Conservation (phyloP, 1,140 invertebrate genomes). For the Nylanderia fulva region DNA sequence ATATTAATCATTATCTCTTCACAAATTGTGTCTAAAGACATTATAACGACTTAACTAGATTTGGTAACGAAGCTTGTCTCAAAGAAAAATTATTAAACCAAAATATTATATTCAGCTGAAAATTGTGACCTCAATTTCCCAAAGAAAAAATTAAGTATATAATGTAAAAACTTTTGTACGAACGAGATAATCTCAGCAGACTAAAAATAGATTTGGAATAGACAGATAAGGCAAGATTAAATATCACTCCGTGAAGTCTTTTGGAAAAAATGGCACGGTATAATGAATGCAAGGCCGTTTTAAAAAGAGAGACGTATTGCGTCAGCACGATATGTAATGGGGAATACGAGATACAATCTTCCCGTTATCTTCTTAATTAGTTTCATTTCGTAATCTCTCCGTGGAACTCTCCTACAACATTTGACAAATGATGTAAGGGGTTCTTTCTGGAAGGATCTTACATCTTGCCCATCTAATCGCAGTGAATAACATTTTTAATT, state of each 20-base stretch:
- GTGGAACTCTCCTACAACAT: slow-evolving; percentile 70
- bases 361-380: slow-evolving; percentile 81
- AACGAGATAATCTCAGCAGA: slow-evolving; percentile 1
- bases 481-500: slow-evolving; percentile 81
- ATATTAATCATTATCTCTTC: neutral
- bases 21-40: neutral
- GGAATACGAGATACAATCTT: slow-evolving; percentile 69
- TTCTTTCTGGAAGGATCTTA: slow-evolving; percentile 63
- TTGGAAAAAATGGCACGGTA: slow-evolving; percentile 18
- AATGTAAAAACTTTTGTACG: neutral
- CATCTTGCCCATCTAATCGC: slow-evolving; percentile 72
- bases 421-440: slow-evolving; percentile 78
- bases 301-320: slow-evolving; percentile 55
- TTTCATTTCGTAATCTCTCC: slow-evolving; percentile 76
- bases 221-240: slow-evolving; percentile 39
- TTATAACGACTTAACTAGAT: neutral
- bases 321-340: slow-evolving; percentile 67
- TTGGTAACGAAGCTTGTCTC: neutral
- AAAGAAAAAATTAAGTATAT: slow-evolving; percentile 7
- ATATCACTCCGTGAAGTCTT: slow-evolving; percentile 2
- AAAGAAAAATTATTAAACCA: neutral
- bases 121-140: neutral
- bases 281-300: slow-evolving; percentile 46
- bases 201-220: slow-evolving; percentile 29
- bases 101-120: neutral